A percentile compares a stretch with the other conserved stretches of the same genome.
These are phyloP conservation scores for Rousettus leschenaultii DNA, from an alignment of 2,113 vertebrate genomes.

Conservation along the genomic window DNA sequence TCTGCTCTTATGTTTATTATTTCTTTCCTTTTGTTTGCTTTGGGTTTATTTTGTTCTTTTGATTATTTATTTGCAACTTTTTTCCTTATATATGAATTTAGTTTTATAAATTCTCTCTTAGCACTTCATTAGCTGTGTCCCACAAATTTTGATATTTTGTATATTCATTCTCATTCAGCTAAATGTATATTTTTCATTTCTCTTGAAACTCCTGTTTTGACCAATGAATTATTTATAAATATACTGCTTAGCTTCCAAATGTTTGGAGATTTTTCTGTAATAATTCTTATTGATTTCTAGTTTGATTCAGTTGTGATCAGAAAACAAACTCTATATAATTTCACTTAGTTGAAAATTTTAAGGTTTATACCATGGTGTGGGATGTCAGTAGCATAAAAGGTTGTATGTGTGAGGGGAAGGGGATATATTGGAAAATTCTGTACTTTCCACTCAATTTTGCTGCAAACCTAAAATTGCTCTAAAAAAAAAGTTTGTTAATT, in stretches of 20 bases:
- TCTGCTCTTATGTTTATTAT: background rate
- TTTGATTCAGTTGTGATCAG: background rate
- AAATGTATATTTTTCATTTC: background rate
- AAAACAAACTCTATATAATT: background rate
- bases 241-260: background rate
- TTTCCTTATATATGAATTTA: background rate
- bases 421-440: no score
- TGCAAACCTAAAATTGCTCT: no score
- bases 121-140: background rate
- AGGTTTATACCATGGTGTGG: background rate
- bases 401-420: no score
- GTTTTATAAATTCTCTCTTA: background rate
- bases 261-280: background rate
- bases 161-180: background rate
- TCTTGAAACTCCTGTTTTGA: background rate
- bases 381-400: no score
- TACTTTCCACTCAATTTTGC: no score
- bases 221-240: background rate
- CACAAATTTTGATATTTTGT: background rate
- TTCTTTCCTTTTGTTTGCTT: background rate
- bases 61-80: background rate
- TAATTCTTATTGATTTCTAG: background rate
- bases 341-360: background rate
- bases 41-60: slow-evolving; percentile 1
- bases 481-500: no score